Percentiles rank a stretch among this genome's conserved stretches.
phyloP scores from a whole-genome alignment of 1,140 invertebrate genomes.

The Lerema accius region DNA sequence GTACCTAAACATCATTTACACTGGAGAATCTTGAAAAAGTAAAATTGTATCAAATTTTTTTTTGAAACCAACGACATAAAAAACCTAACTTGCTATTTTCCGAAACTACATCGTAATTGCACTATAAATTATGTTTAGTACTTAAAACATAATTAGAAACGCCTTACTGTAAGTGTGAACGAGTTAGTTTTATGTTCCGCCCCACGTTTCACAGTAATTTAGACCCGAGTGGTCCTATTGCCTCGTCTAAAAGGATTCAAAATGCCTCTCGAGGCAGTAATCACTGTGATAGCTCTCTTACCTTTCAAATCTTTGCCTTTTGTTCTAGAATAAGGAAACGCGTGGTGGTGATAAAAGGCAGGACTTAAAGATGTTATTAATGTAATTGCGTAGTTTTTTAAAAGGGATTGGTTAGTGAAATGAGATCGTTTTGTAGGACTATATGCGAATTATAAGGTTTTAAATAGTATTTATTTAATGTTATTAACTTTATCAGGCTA shows the following conservation, averaged over 20 bases:
- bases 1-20: too few species aligned
- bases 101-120: too few species aligned
- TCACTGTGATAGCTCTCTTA: constrained; percentile 21
- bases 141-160: too few species aligned
- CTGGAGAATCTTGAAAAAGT: too few species aligned
- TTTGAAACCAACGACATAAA: too few species aligned
- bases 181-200: not conserved
- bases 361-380: constrained; percentile 23
- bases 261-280: constrained; percentile 14
- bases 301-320: constrained; percentile 25
- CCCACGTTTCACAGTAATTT: constrained; percentile 20
- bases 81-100: too few species aligned
- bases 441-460: too few species aligned
- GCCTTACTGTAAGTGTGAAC: not conserved
- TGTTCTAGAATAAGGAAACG: constrained; percentile 25
- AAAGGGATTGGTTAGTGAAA: not conserved
- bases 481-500: not conserved
- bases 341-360: constrained; percentile 21
- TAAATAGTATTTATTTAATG: too few species aligned
- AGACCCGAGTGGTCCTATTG: constrained; percentile 19
- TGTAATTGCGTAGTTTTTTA: constrained; percentile 23
- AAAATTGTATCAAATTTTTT: too few species aligned
- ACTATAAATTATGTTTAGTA: too few species aligned
- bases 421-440: constrained; percentile 25
- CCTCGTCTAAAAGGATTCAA: constrained; percentile 20